phyloP scores from a whole-genome alignment of 2,888 invertebrate species.

The Drosophila infuscata region DNA sequence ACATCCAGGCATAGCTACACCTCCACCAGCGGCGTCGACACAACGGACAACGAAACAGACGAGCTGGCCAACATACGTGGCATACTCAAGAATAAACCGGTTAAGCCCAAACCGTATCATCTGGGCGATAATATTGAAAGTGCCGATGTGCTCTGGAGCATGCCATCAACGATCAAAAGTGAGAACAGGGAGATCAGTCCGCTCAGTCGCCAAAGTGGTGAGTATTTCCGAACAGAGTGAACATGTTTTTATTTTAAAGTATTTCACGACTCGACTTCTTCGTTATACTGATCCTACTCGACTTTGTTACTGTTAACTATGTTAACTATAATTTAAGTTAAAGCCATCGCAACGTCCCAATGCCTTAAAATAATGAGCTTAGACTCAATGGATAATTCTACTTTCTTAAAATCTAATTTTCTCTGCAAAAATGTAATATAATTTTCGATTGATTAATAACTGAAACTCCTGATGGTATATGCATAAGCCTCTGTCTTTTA shows the following conservation, averaged over 20 bases:
- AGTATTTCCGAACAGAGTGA: constrained; percentile 15
- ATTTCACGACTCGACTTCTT: too few species aligned
- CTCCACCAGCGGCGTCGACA: constrained; percentile 80
- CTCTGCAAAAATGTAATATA: background rate
- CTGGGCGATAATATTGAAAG: constrained; percentile 88
- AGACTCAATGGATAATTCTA: background rate
- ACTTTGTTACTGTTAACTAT: too few species aligned
- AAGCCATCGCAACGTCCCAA: background rate
- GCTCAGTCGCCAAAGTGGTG: constrained; percentile 57
- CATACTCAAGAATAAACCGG: constrained; percentile 90
- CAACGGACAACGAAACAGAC: constrained; percentile 82
- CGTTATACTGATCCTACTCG: too few species aligned
- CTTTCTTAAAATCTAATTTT: background rate
- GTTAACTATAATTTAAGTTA: background rate
- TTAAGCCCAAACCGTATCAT: constrained; percentile 91
- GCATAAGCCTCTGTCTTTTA: too few species aligned
- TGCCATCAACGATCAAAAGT: constrained; percentile 84
- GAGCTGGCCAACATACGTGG: constrained; percentile 87
- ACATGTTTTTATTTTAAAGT: background rate
- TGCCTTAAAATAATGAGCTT: background rate
- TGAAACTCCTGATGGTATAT: background rate
- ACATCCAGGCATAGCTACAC: constrained; percentile 79
- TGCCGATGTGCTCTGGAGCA: constrained; percentile 86
- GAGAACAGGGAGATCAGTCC: constrained; percentile 53
- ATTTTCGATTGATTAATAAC: background rate